Evolutionary conservation across 2,797 vertebrate species (phyloP), one percentile per base, ranked within the genome.

Genomic region (Trachurus trachurus): DNA sequence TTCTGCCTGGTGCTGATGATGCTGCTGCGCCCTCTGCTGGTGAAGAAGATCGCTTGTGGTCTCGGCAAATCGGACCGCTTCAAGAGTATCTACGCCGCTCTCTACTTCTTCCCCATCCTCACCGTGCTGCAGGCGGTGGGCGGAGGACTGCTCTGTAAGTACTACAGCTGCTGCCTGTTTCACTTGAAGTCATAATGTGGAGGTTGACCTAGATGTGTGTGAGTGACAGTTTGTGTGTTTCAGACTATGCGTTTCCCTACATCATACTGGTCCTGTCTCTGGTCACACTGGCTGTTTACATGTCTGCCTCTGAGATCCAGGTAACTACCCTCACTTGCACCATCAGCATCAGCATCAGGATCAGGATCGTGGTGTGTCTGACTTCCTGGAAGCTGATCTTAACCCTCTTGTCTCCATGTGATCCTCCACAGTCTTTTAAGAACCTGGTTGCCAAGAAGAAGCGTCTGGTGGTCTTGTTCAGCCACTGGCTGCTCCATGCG

Each of bases 231-330:
- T 37, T 78, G 16, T 89, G 16, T 89, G 60, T 93, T 96, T 82
- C 89, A 99, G 98, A 99, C 87, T 99, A 99, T 19, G 98, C 98
- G 0, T 99, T 99, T 74, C 98, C 98, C 0, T 99, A 97, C 88
- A 99, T 99, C 84, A 96, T 99, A 60, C 93, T 99, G 90, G 98
- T 99, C 22, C 91, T 98, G 80, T 99, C 98, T 8, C 89, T 99
- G 90, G 95, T 99, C 44, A 99, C 98, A 0, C 89, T 99, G 91
- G 98, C 98, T 65, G 97, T 99, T 3, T 99, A 99, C 93, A 96
- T 99, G 97, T 99, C 98, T 19, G 98, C 98, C 84, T 99, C 98
- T 56, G 97, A 99, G 94, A 98, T 99, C 74, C 97, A 99, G 97
- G 98, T 99, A 94, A 87, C 15, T 6, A 12, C 15, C 29, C 16